Evolutionary conservation across 2,113 vertebrate genomes (phyloP), one percentile per base, ranked within the genome.

Genomic region (Miniopterus natalensis): DNA sequence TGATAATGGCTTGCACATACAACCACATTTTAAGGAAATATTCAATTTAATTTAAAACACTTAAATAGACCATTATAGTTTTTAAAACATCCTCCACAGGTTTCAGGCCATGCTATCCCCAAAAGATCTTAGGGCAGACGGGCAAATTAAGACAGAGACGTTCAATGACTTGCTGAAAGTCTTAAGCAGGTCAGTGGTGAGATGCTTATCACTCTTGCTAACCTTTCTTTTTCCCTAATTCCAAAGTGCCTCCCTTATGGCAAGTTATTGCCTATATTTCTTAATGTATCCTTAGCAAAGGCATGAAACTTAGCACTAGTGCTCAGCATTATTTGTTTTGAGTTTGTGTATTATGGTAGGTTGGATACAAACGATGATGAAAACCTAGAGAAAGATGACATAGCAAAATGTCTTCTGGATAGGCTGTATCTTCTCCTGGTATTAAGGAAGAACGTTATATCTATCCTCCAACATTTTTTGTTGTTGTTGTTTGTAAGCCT

Each of bases 11-110:
- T 36, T 84, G 27, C 25, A 95, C 59, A 77, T 42, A 47, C 47
- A 86, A 88, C 6, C 13, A 57, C 40, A 96, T 83, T 96, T 80
- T 91, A 83, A 73, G 53, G 23, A 77, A 89, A 68, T 42, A 84
- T 68, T 88, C 36, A 79, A 68, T 36, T 63, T 65, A 95, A 95
- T 31, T 92, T 49, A 94, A 95, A 95, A 84, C 6, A 92, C 17
- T 86, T 84, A 65, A 55, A 57, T 31, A 71, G 40, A 84, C 23
- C 63, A 65, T 66, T 66, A 92, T 23, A 36, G 61, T 55, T 89
- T 94, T 51, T 21, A 84, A 83, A 86, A 92, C 6, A 84, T 59
- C 61, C 31, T 94, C 84, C 53, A 94, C n/a, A 90, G 73, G 40
- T 51, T 83, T 85, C 27, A 94, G 53, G 63, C 7, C 57, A 91